Base-by-base conservation (phyloP, 2,797 vertebrate species). In the Megalops cyprinoides region DNA sequence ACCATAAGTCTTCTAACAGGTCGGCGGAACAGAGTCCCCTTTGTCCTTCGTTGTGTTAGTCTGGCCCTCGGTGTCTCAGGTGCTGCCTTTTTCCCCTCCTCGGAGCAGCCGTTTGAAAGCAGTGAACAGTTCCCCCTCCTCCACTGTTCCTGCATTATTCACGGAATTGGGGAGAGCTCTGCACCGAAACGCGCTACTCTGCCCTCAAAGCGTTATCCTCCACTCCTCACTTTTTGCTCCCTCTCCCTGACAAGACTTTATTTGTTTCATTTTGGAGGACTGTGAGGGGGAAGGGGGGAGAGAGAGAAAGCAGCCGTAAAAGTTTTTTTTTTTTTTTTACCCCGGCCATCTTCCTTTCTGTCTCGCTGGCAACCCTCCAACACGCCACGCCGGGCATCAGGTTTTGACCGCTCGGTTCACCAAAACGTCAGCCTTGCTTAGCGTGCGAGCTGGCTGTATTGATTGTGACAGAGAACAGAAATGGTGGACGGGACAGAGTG, bases 401-500 rank as follows among this genome's bases (percentile, higher is more conserved):
- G 76, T 82, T 89, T 84, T 85, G 80, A 82, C 69, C 76, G 82
- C 85, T 82, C 78, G 76, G 80, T 84, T 84, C 39, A 76, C 83
- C 75, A 74, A 79, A 79, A 82, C 84, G 87, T 85, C 89, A 88
- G 77, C 7, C n/a, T 56, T 0, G 55, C 83, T 88, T 82, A 87
- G 83, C 83, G 84, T 86, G 81, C 55, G 79, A 82, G 81, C 78
- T 82, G 82, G 77, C 81, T 84, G 60, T 82, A 86, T 86, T 80
- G 77, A 82, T 83, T 83, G 65, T 87, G 87, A 90, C 86, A 85
- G 81, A 78, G 84, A 83, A 82, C 76, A 81, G 62, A 74, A 79
- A 87, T 83, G 77, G 77, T 60, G 77, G 69, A 62, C 51, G 69
- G 74, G 82, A 85, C 82, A 79, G 79, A 82, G 83, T 79, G 60